These are phyloP conservation scores for Agelas oroides DNA, from an alignment of 37 sponge, comb jelly and placozoan genomes.

Conservation along the genomic window DNA sequence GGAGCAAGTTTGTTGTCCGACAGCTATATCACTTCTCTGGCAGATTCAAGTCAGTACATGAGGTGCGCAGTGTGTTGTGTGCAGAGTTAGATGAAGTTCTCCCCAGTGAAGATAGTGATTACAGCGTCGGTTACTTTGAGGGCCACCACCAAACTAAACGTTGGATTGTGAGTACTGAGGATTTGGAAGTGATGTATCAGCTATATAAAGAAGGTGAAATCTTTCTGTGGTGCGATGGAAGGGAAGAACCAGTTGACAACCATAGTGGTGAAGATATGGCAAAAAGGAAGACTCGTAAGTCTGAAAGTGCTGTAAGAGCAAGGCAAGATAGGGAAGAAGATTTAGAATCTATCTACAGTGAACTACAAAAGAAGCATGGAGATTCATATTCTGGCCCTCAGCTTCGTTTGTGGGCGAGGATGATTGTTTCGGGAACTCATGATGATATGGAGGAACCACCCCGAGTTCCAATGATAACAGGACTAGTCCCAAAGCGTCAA, in stretches of 20 bases:
- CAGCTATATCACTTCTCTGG: background rate
- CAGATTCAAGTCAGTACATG: constrained; percentile 9
- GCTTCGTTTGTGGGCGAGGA: constrained; percentile 39
- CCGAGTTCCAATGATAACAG: constrained; percentile 45
- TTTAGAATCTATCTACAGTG: constrained; percentile 2
- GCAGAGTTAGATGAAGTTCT: constrained; percentile 31
- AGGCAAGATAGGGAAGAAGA: constrained; percentile 24
- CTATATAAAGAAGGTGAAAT: background rate
- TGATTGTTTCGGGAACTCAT: constrained; percentile 32
- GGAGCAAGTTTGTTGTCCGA: constrained; percentile 15
- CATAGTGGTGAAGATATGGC: background rate
- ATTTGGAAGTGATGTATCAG: constrained; percentile 31
- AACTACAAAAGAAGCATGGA: constrained; percentile 9
- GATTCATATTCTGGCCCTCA: constrained; percentile 23
- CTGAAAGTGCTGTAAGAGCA: background rate
- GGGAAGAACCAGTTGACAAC: background rate
- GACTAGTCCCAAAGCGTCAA: constrained; percentile 1
- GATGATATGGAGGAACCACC: constrained; percentile 27
- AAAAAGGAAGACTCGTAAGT: constrained; percentile 17
- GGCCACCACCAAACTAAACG: constrained; percentile 25
- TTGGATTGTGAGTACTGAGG: constrained; percentile 24
- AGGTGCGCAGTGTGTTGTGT: background rate
- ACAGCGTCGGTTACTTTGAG: constrained; percentile 38
- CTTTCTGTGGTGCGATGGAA: constrained; percentile 46
- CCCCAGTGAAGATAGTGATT: background rate